Base-by-base conservation (phyloP, 2,113 vertebrate species). In the Paracanthobrama guichenoti region DNA sequence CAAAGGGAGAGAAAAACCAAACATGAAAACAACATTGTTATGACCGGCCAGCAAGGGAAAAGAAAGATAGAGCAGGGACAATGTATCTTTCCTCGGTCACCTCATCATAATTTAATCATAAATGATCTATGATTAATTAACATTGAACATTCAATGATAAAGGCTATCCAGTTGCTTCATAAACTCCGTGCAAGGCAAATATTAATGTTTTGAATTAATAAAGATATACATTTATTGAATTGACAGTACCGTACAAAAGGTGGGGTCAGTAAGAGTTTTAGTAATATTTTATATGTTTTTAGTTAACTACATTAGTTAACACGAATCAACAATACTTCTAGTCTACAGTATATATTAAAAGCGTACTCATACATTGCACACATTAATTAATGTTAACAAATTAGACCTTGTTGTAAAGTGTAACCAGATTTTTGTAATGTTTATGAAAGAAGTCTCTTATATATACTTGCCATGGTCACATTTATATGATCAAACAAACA, bases 11-110 rank as follows among this genome's bases (percentile, higher is more conserved):
- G 16, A 39, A 67, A 20, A 35, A 10, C 2, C 50, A 28, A 60
- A 75, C 31, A 50, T 39, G 44, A 78, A 55, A 64, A 64, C 79
- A 87, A 85, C 31, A 13, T 2, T 48, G 42, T 66, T 22, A 20
- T 35, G 10, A 16, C 24, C 4, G 7, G 28, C 31, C 35, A 74
- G 55, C 12, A 11, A 48, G 14, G 4, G 13, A n/a, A 64, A 18
- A 4, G 26, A 39, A 14, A 53, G 18, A 14, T 20, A 22, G 1
- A 18, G 2, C 3, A 22, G 6, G n/a, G 6, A 75, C 22, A 53
- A 53, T 20, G 50, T 10, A 20, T 55, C 14, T 50, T 35, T n/a
- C n/a, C n/a, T n/a, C n/a, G 28, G 22, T 28, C n/a, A 44, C 18
- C 22, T 24, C 14, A 53, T 48, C 16, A 76, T 39, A 44, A 48